Base-by-base conservation (phyloP, 2,888 invertebrate species). In the Pachliopta kotzebuea region DNA sequence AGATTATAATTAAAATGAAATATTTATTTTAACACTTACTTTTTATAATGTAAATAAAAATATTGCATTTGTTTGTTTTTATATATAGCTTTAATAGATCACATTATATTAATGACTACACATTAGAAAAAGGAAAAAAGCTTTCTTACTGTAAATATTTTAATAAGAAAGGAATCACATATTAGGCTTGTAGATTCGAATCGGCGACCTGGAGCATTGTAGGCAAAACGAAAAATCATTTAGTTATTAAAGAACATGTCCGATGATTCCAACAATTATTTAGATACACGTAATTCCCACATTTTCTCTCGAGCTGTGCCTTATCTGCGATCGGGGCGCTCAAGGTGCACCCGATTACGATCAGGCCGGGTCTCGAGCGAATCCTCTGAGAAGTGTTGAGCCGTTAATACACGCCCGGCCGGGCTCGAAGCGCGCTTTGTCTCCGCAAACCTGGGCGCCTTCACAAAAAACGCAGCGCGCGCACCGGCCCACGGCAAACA, bases 341-440 rank as follows among this genome's bases (percentile, higher is more conserved):
- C 59, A 56, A 66, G 59, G 56, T 60, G 60, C 55, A 29, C 24
- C 20, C 52, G 64, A 66, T 66, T 66, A 56, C 49, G 55, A 66
- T 66, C 62, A 20, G 62, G 37, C 56, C 52, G 49, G 18, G 45
- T 61, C 66, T 56, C 60, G 52, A 57, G 60, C 71, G 71, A 75
- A 80, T 76, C 78, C 81, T 80, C 76, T 76, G 59, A 79, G 79
- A 83, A 81, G 84, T 81, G 83, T 81, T 76, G 81, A 84, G 79
- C 80, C 75, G 80, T 85, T 83, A 83, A 81, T 79, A 65, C 78
- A 83, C 82, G 84, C 82, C 78, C 74, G 71, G 80, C 70, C 78
- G 77, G 75, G 76, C 83, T 75, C 72, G 67, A 68, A 76, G 76
- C 73, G 74, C 65, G 74, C 67, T 66, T 72, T 72, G 70, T 68